phyloP scores from a whole-genome alignment of 2,113 vertebrate species.

The Erpornis zantholeuca region DNA sequence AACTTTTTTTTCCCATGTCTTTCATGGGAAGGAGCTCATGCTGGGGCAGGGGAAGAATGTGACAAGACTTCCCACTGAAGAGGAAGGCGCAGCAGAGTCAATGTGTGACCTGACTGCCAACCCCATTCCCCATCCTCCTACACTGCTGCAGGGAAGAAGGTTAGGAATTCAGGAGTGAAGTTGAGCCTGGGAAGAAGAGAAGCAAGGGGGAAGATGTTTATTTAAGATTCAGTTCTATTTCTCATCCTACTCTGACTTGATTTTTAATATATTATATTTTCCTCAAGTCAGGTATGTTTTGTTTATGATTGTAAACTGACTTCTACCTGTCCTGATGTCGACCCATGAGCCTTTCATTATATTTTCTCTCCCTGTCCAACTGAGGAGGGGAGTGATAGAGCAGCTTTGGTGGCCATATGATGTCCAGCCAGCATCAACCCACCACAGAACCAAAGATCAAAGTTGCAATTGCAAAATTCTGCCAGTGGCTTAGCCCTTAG shows the following conservation, averaged over 20 bases:
- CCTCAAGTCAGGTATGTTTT: not conserved
- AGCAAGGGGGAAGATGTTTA: fast-evolving
- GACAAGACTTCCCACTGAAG: not conserved
- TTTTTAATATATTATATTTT: not conserved
- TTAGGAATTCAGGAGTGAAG: not conserved
- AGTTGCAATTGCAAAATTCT: not conserved
- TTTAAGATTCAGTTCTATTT: not conserved
- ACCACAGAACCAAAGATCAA: not conserved
- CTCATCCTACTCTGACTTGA: not conserved
- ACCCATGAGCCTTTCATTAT: fast-evolving
- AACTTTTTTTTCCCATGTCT: no score
- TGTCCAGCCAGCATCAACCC: not conserved
- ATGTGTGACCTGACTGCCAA: no score
- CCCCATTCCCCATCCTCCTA: not conserved
- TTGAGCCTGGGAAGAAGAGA: not conserved
- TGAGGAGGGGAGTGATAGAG: not conserved
- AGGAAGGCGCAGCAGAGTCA: not conserved
- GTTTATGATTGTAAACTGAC: not conserved
- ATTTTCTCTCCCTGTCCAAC: not conserved
- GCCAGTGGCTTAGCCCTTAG: not conserved
- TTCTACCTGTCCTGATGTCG: not conserved
- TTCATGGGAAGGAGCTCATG: not conserved
- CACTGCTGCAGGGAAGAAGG: not conserved
- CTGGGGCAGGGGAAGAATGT: not conserved
- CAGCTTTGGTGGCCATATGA: not conserved